Evolutionary conservation across 2,113 vertebrate species (phyloP).

Genomic region (Sus scrofa): T2T-Sscrofa CM000817.6:109642001-109642500

Average conservation of each 20-base stretch:
- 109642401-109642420: neutral
- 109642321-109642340: neutral
- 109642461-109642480: neutral
- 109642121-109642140: neutral
- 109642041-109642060: neutral
- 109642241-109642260: neutral
- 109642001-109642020: neutral
- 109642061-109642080: neutral
- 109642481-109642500: constrained; percentile 2
- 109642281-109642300: neutral
- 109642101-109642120: neutral
- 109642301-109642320: no score
- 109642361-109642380: neutral
- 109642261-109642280: neutral
- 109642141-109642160: neutral
- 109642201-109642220: neutral
- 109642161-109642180: constrained; percentile 2
- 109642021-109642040: neutral
- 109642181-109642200: neutral
- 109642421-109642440: constrained; percentile 9
- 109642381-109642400: neutral
- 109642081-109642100: neutral
- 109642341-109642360: neutral
- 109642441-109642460: neutral
- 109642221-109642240: neutral